These are phyloP conservation scores for Psix sp. DNA, from an alignment of 1,140 invertebrate genomes.

Conservation along the genomic window DNA sequence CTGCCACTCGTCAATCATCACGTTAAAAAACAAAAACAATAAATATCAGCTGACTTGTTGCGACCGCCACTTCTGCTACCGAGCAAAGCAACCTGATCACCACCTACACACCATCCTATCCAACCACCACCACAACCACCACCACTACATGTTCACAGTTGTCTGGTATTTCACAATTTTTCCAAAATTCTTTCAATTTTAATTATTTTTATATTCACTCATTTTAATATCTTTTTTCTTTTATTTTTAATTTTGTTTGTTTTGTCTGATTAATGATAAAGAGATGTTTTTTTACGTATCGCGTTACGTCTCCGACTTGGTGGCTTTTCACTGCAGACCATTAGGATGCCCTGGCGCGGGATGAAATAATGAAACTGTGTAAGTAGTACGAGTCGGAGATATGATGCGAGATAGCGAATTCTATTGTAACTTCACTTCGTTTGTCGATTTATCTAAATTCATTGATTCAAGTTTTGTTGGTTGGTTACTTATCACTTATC, in stretches of 20 bases:
- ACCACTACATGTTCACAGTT: conserved; percentile 77
- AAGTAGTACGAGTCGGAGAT: conserved; percentile 48
- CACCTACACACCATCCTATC: conserved; percentile 76
- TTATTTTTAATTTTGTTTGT: conserved; percentile 16
- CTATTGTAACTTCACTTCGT: conserved; percentile 15
- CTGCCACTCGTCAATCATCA: conserved; percentile 73
- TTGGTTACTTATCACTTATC: conserved; percentile 67
- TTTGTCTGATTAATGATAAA: too few species aligned
- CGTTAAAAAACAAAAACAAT: conserved; percentile 61
- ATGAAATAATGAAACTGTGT: conserved; percentile 9
- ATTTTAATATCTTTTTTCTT: conserved; percentile 3
- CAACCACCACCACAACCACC: conserved; percentile 71
- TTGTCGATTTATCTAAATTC: conserved; percentile 58
- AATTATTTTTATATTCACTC: conserved; percentile 15
- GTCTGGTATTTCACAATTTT: conserved; percentile 77
- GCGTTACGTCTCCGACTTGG: conserved; percentile 28
- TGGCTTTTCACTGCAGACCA: conserved; percentile 8
- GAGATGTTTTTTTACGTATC: conserved; percentile 35
- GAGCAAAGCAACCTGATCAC: conserved; percentile 76
- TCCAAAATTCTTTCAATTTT: conserved; percentile 72
- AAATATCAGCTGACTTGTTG: conserved; percentile 70
- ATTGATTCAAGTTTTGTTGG: conserved; percentile 64
- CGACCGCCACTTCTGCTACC: conserved; percentile 72
- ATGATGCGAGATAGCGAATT: conserved; percentile 33
- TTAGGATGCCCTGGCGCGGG: background rate